These are phyloP conservation scores for Idaea biselata DNA, from an alignment of 2,888 invertebrate genomes.

Conservation along the genomic window DNA sequence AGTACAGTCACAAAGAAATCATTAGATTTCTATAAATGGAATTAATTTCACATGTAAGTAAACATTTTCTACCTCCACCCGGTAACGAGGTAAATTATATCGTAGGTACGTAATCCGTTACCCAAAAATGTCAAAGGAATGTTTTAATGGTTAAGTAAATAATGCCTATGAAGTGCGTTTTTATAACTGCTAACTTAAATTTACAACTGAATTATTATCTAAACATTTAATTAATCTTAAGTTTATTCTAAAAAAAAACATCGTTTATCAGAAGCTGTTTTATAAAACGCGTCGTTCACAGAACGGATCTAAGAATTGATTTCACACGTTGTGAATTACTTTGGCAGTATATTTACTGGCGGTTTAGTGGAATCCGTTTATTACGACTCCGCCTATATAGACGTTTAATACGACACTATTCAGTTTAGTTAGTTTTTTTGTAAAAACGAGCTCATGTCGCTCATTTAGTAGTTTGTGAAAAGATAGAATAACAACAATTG, in stretches of 20 bases:
- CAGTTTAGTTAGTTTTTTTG: no score
- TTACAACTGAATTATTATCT: conserved; percentile 78
- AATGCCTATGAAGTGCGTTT: conserved; percentile 79
- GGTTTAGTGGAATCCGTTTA: conserved; percentile 39
- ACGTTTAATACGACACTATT: no score
- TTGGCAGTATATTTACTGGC: conserved; percentile 77
- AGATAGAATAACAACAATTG: no score
- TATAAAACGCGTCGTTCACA: conserved; percentile 75
- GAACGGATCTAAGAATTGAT: conserved; percentile 74
- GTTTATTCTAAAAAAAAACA: conserved; percentile 66
- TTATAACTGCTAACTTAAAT: conserved; percentile 77
- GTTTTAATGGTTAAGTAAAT: conserved; percentile 79
- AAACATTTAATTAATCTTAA: conserved; percentile 72
- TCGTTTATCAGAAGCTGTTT: conserved; percentile 72
- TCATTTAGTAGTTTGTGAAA: no score
- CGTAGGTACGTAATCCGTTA: conserved; percentile 40
- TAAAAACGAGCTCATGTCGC: no score
- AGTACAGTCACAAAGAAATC: no score
- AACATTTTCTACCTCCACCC: conserved; percentile 41
- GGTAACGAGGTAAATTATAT: conserved; percentile 32
- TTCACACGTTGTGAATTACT: conserved; percentile 74
- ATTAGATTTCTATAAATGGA: no score
- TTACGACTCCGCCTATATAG: no score
- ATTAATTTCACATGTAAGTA: conserved; percentile 17
- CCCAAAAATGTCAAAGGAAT: conserved; percentile 76